Conservation (phyloP, 2,888 invertebrate species). For the Malachius bipustulatus region DNA sequence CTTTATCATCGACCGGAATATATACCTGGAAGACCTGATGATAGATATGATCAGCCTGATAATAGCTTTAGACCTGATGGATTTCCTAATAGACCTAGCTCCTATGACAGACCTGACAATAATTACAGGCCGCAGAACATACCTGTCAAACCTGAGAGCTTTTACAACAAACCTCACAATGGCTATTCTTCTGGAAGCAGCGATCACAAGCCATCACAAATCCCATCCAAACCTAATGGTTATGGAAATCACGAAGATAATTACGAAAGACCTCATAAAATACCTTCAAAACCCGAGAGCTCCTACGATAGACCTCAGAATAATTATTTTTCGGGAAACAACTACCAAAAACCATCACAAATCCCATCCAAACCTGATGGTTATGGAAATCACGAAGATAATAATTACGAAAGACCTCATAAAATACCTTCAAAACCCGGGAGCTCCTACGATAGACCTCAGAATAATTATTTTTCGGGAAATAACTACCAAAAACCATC, state of each 20-base stretch:
- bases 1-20: neutral
- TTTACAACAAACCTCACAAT: neutral
- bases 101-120: too few species aligned
- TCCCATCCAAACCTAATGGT: neutral
- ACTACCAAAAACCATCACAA: neutral
- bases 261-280: neutral
- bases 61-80: too few species aligned
- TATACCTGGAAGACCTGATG: too few species aligned
- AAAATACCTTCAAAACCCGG: neutral
- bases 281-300: neutral
- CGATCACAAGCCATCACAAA: neutral
- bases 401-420: constrained; percentile 1
- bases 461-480: too few species aligned
- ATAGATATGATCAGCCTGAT: too few species aligned
- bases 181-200: neutral
- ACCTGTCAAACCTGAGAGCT: neutral
- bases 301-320: neutral
- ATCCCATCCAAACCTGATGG: neutral
- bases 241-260: neutral
- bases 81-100: too few species aligned
- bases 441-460: constrained; percentile 2
- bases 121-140: constrained; percentile 1
- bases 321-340: neutral
- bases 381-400: neutral
- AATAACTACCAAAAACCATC: neutral